Conservation (phyloP, 2,888 invertebrate species). For the Leptopilina drosophilae region DNA sequence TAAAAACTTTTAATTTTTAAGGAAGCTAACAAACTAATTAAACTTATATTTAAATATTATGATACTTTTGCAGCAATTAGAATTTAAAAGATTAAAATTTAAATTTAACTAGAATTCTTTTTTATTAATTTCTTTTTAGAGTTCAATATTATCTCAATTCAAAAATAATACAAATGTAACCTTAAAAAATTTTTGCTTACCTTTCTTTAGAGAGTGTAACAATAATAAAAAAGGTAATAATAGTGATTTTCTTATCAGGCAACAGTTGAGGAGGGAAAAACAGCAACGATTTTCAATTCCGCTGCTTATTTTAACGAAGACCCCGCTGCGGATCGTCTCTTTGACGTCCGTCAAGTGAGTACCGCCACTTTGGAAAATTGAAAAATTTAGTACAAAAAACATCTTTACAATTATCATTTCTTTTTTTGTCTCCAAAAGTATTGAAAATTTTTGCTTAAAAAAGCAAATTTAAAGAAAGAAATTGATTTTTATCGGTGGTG, state of each 20-base stretch:
- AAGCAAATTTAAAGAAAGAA: not conserved
- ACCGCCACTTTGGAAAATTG: constrained; percentile 39
- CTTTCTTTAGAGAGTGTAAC: too few relatives aligned
- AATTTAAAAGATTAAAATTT: too few relatives aligned
- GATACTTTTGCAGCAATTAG: too few relatives aligned
- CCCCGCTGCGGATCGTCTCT: constrained; percentile 73
- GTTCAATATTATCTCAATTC: too few relatives aligned
- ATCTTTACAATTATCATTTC: not conserved
- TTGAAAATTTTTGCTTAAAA: not conserved
- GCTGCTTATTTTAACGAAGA: constrained; percentile 74
- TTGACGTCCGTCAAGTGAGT: constrained; percentile 62
- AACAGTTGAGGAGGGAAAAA: constrained; percentile 56
- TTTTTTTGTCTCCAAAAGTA: not conserved
- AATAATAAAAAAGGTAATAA: constrained; percentile 27
- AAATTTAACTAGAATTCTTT: too few relatives aligned
- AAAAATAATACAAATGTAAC: too few relatives aligned
- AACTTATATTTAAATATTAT: too few relatives aligned
- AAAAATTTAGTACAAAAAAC: constrained; percentile 26
- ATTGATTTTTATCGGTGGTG: constrained; percentile 19
- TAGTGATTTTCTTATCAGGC: constrained; percentile 57
- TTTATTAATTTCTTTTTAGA: too few relatives aligned
- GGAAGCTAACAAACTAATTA: too few relatives aligned
- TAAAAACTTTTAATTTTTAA: too few relatives aligned
- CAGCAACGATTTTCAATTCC: constrained; percentile 72
- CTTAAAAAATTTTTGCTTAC: too few relatives aligned